Conservation (phyloP, 2,888 invertebrate genomes). For the Lottia gigantea region DNA sequence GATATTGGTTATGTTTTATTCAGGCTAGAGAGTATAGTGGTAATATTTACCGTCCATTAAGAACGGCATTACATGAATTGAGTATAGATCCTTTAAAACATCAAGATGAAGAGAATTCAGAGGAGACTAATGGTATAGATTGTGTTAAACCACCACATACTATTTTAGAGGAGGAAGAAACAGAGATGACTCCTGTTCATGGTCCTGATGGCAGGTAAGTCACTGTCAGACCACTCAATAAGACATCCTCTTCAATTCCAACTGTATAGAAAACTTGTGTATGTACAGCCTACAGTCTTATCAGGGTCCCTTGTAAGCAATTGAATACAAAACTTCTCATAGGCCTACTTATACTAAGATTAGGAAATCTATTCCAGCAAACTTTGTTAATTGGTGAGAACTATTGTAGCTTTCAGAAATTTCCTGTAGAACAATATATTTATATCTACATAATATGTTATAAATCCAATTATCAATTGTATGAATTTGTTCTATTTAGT, state of each 20-base stretch:
- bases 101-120: conserved; percentile 19
- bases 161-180: conserved; percentile 60
- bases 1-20: conserved; percentile 4
- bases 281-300: too few species aligned
- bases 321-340: too few species aligned
- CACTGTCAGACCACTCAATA: not conserved
- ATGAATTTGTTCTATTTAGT: conserved; percentile 35
- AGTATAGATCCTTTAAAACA: conserved; percentile 35
- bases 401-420: too few species aligned
- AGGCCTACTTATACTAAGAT: too few species aligned
- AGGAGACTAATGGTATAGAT: conserved; percentile 24
- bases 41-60: conserved; percentile 47
- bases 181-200: conserved; percentile 62
- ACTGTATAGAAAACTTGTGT: too few species aligned
- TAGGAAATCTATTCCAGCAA: too few species aligned
- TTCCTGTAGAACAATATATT: too few species aligned
- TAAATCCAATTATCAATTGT: too few species aligned
- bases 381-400: too few species aligned
- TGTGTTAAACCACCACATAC: conserved; percentile 56
- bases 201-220: conserved; percentile 54
- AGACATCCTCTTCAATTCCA: not conserved
- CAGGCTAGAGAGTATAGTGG: conserved; percentile 45
- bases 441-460: too few species aligned
- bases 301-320: too few species aligned
- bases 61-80: conserved; percentile 38